Conservation (phyloP, 2,113 vertebrate species). For the Choloepus hoffmanni region DNA sequence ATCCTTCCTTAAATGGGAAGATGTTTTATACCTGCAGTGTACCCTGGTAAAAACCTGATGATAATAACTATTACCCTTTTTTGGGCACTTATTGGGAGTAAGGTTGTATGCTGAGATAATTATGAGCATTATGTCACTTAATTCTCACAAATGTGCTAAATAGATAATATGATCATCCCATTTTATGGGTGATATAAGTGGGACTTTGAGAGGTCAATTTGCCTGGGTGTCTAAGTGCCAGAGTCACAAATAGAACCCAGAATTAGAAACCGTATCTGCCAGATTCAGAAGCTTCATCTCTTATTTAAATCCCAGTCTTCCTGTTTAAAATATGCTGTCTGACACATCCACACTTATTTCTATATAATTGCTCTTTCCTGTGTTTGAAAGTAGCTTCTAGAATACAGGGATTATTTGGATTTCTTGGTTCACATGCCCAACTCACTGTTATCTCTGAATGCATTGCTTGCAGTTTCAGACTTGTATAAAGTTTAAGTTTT, state of each 20-base stretch:
- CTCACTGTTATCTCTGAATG: constrained; percentile 2
- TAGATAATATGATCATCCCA: not conserved
- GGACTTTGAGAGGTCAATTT: constrained; percentile 15
- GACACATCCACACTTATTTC: not conserved
- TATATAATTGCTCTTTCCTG: not conserved
- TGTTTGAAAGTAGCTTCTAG: constrained; percentile 34
- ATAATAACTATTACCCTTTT: not conserved
- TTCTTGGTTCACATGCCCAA: not conserved
- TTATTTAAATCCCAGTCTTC: not conserved
- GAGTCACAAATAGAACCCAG: not conserved
- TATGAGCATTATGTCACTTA: constrained; percentile 34
- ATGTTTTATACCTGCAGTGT: not conserved
- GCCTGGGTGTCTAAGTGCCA: not conserved
- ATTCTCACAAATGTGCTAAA: constrained; percentile 46
- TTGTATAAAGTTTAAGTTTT: constrained; percentile 46
- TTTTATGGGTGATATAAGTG: not conserved
- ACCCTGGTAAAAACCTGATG: not conserved
- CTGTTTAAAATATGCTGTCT: not conserved
- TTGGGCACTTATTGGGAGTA: not conserved
- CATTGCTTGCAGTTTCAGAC: not conserved
- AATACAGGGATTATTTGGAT: not conserved
- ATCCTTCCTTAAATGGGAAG: not conserved
- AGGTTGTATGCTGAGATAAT: constrained; percentile 38
- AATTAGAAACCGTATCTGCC: not conserved
- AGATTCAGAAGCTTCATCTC: not conserved